A percentile compares a stretch with the other conserved stretches of the same genome.
These are phyloP conservation scores for Cinara cedri DNA, from an alignment of 2,888 invertebrate genomes.

Conservation along the genomic window DNA sequence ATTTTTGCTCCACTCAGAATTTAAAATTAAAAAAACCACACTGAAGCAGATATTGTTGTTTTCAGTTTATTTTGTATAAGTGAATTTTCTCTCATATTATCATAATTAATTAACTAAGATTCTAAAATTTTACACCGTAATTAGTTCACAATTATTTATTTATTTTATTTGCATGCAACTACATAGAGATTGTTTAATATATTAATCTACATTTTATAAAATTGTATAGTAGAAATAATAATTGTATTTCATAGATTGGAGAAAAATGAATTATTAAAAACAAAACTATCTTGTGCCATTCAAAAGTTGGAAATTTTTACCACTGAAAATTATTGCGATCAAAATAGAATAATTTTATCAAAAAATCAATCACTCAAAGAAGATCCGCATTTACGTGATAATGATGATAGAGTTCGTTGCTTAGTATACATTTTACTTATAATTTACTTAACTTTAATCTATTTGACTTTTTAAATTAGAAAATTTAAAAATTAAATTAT, in stretches of 20 bases:
- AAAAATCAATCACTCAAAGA: constrained; percentile 23
- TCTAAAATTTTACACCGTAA: too few species aligned
- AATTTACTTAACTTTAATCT: too few species aligned
- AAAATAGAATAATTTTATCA: constrained; percentile 13
- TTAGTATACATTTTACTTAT: neutral
- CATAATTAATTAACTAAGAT: too few species aligned
- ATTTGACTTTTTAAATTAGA: too few species aligned
- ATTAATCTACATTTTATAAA: neutral
- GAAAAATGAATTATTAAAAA: constrained; percentile 26
- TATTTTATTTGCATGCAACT: neutral
- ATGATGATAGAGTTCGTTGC: constrained; percentile 11
- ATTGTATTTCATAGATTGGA: constrained; percentile 34
- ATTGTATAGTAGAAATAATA: neutral
- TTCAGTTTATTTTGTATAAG: too few species aligned
- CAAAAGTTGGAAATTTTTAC: constrained; percentile 17
- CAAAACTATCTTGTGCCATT: neutral
- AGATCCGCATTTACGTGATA: neutral
- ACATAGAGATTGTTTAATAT: neutral
- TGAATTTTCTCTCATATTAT: too few species aligned
- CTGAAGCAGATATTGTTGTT: too few species aligned
- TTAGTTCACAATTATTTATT: too few species aligned
- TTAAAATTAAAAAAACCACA: too few species aligned
- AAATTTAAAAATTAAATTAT: too few species aligned
- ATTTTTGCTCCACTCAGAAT: too few species aligned
- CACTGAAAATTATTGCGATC: constrained; percentile 33